A percentile compares a stretch with the other conserved stretches of the same genome.
Conservation (phyloP, 2,113 vertebrate genomes). For the Semicossyphus pulcher region DNA sequence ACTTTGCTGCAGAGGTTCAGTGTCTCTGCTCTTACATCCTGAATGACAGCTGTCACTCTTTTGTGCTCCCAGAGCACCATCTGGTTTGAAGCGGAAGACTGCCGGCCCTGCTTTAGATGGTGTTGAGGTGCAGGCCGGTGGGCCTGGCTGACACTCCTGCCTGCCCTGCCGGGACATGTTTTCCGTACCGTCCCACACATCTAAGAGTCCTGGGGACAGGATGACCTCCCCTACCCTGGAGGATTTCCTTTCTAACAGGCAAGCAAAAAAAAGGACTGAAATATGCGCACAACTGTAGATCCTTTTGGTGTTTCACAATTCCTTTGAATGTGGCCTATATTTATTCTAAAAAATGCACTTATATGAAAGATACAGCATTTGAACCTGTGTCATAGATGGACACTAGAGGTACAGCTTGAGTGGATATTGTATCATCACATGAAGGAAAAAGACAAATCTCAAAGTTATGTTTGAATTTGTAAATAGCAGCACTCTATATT, state of each 20-base stretch:
- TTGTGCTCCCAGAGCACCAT: conserved; percentile 56
- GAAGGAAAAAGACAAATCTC: no score
- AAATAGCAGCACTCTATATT: no score
- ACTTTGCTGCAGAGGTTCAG: conserved; percentile 3
- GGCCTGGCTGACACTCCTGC: conserved; percentile 1
- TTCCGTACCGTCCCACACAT: conserved; percentile 7
- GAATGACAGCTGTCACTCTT: conserved; percentile 72
- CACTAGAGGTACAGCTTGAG: no score
- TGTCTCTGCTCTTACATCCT: background rate
- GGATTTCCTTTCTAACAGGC: conserved; percentile 54
- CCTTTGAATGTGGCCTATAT: background rate
- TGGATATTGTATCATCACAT: no score
- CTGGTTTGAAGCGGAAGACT: conserved; percentile 60
- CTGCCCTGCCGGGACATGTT: conserved; percentile 48
- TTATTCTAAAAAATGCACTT: conserved; percentile 5
- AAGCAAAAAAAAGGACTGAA: conserved; percentile 39
- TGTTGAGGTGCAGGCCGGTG: conserved; percentile 15
- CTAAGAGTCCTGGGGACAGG: conserved; percentile 45
- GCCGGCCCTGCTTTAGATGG: conserved; percentile 19
- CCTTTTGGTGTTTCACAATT: background rate
- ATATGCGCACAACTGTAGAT: conserved; percentile 21
- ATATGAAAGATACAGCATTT: background rate
- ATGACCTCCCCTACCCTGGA: conserved; percentile 50
- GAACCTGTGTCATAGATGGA: background rate
- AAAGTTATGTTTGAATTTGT: no score